Evolutionary conservation across 1,140 invertebrate genomes (phyloP).

Genomic region (Cydia pomonella): DNA sequence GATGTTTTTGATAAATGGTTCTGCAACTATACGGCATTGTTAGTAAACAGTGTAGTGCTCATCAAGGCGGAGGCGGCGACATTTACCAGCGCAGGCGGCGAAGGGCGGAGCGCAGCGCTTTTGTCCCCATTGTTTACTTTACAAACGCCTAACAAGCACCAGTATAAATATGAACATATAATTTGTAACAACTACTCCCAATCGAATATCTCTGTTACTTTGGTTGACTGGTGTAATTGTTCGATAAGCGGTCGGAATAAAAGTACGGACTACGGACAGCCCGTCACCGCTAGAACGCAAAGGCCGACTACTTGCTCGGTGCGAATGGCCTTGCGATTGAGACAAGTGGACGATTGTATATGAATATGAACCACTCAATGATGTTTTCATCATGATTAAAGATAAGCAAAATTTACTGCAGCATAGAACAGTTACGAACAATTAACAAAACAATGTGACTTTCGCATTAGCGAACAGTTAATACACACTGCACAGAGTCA

Average conservation of each 20-base stretch:
- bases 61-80: conserved; percentile 40
- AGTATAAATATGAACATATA: neutral
- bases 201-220: neutral
- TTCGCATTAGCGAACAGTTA: conserved; percentile 11
- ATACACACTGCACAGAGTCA: neutral
- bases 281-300: conserved; percentile 22
- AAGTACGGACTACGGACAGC: neutral
- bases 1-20: conserved; percentile 3
- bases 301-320: conserved; percentile 14
- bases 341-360: conserved; percentile 32
- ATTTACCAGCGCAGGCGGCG: conserved; percentile 35
- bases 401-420: conserved; percentile 16
- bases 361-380: conserved; percentile 20
- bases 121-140: neutral
- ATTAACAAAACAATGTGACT: conserved; percentile 18
- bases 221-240: neutral
- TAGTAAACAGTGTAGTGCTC: conserved; percentile 45
- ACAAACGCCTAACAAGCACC: neutral
- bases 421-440: conserved; percentile 15
- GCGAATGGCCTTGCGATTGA: conserved; percentile 26
- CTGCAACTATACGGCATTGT: conserved; percentile 35
- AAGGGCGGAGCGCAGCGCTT: neutral
- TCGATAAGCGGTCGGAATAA: neutral
- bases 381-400: conserved; percentile 24
- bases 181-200: neutral